Evolutionary conservation across 2,797 vertebrate species (phyloP).

Genomic region (Enteromius treurensis): DNA sequence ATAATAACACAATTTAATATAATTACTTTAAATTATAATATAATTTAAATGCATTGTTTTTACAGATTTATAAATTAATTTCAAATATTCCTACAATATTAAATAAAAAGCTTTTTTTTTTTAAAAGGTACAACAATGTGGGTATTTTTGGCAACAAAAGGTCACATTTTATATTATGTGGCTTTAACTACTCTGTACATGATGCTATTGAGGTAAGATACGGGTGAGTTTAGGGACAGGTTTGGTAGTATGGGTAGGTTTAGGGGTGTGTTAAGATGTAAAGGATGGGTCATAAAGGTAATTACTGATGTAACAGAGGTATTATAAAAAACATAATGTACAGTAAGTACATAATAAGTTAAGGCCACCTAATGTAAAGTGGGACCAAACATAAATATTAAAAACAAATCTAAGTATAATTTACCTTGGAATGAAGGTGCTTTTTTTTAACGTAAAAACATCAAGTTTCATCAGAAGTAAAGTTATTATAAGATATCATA

Average conservation of each 20-base stretch:
- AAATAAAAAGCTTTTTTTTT: background rate
- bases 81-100: background rate
- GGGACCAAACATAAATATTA: background rate
- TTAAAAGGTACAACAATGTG: background rate
- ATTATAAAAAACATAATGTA: too few relatives aligned
- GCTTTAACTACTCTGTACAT: too few relatives aligned
- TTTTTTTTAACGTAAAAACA: background rate
- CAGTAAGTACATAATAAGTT: too few relatives aligned
- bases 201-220: too few relatives aligned
- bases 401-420: background rate
- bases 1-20: background rate
- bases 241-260: too few relatives aligned
- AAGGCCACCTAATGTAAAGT: too few relatives aligned
- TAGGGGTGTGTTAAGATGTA: too few relatives aligned
- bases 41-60: background rate
- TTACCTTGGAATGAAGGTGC: background rate
- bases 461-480: background rate
- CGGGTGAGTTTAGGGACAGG: too few relatives aligned
- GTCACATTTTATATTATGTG: too few relatives aligned
- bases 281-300: too few relatives aligned
- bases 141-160: background rate
- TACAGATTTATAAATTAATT: background rate
- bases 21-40: too few relatives aligned
- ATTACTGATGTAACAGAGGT: too few relatives aligned
- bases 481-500: background rate